Base-by-base conservation (phyloP, 2,888 invertebrate species). In the Polyommatus iphigenia region DNA sequence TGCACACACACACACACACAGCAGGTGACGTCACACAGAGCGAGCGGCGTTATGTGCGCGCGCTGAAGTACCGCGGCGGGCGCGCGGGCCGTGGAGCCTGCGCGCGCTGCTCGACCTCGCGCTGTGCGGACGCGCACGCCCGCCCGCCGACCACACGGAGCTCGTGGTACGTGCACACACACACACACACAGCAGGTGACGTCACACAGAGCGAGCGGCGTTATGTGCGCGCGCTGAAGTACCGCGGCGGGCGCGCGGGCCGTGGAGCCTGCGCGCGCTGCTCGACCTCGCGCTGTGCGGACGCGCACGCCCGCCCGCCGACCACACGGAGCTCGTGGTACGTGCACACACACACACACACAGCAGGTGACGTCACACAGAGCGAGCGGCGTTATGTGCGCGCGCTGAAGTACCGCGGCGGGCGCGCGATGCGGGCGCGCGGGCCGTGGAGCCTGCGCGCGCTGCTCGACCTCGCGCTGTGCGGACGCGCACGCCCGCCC, bases 331-430 rank as follows among this genome's bases (percentile, higher is more conserved):
- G 82, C 87, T 92, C 6, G 79, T 93, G 85, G 93, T 92, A 78
- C 88, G 90, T 86, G 20, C 24, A 20, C 36, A 41, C 10, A 41
- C 41, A 10, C 67, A 8, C 13, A 29, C 10, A 46, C 46, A 46
- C 46, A 41, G 10, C 84, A 95, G 95, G 94, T 95, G 36, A 92
- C 87, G 83, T 93, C 81, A 85, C 95, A 77, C 95, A 95, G 86
- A 90, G 93, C 83, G 89, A 90, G 81, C 92, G 95, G 0, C 93
- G 94, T 2, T 94, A 94, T 80, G 85, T 95, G 0, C 92, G 94
- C 80, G 89, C 93, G 0, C 87, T 95, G 0, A 95, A 95, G 85
- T 91, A 94, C 85, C 94, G 92, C 67, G 95, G 95, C 24, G 89
- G 90, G 83, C 89, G 94, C 5, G 85, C 87, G 80, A 88, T 92